Evolutionary conservation across 2,888 invertebrate species (phyloP), one percentile per base, ranked within the genome.

Genomic region (Tachina lurida): DNA sequence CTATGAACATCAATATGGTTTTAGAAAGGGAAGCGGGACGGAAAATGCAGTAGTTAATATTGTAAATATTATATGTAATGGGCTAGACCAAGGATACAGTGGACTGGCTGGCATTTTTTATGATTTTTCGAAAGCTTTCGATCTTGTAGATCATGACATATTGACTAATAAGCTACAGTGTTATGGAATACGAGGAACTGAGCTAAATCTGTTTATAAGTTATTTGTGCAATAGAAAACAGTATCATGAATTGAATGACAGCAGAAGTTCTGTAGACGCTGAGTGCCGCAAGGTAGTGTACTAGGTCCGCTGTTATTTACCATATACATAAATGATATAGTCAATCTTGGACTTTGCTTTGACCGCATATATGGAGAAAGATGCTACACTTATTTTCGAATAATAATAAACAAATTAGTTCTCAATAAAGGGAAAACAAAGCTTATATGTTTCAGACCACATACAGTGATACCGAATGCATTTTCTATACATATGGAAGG

Each of bases 111-210:
- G n/a, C 5, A 52, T 52, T 15, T 52, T 7, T n/a, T 52, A 52
- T 52, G 52, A 52, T n/a, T 52, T 52, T 52, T 52, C 52, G n/a
- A 52, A 52, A n/a, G 1, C 52, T n/a, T n/a, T 52, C n/a, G 52
- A n/a, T n/a, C 52, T 52, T 52, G 52, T 52, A 52, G n/a, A n/a
- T 52, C 52, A 52, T 52, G 15, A 52, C 8, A 52, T n/a, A n/a
- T n/a, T 52, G 15, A n/a, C 3, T 52, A 4, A 52, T n/a, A 52
- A 52, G n/a, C n/a, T 52, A n/a, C 1, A 52, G 13, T 52, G 3
- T 52, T 7, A 52, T 52, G 52, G n/a, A 52, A 15, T 52, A n/a
- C n/a, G 52, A 13, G n/a, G n/a, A n/a, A n/a, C 13, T n/a, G n/a
- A 52, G 8, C 15, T 52, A 4, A 52, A 52, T n/a, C 22, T 52